These are phyloP conservation scores for Sebastes cheni DNA, from an alignment of 2,797 vertebrate genomes.

Conservation along the genomic window DNA sequence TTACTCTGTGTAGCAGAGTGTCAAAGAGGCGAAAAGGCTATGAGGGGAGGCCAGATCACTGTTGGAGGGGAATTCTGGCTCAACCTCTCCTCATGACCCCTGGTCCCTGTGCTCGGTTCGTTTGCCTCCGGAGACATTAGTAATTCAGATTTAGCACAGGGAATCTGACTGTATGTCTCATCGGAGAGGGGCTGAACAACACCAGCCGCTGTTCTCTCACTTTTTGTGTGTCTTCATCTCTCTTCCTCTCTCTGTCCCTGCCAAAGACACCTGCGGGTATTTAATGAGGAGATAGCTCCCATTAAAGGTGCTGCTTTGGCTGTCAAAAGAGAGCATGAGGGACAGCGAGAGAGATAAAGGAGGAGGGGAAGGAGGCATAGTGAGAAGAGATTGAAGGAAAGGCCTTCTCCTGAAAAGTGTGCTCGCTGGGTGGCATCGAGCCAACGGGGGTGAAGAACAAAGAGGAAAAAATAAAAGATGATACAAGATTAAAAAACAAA, in stretches of 20 bases:
- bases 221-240: constrained; percentile 10
- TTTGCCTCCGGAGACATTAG: constrained; percentile 62
- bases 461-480: neutral
- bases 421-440: constrained; percentile 5
- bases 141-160: constrained; percentile 61
- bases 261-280: constrained; percentile 71
- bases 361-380: constrained; percentile 2
- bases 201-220: constrained; percentile 19
- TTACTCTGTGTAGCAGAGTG: constrained; percentile 27
- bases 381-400: constrained; percentile 24
- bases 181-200: constrained; percentile 48
- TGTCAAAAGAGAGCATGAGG: constrained; percentile 68
- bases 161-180: constrained; percentile 61
- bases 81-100: constrained; percentile 54
- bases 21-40: constrained; percentile 37
- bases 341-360: constrained; percentile 35
- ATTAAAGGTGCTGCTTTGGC: constrained; percentile 77
- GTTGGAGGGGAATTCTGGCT: constrained; percentile 22
- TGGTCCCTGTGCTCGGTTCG: constrained; percentile 28
- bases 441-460: neutral
- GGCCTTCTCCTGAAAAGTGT: constrained; percentile 4
- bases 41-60: constrained; percentile 49
- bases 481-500: constrained; percentile 7
- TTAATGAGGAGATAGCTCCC: constrained; percentile 79
- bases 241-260: constrained; percentile 25